Evolutionary conservation across 2,113 vertebrate species (phyloP).

Genomic region (Oryctolagus cuniculus): DNA sequence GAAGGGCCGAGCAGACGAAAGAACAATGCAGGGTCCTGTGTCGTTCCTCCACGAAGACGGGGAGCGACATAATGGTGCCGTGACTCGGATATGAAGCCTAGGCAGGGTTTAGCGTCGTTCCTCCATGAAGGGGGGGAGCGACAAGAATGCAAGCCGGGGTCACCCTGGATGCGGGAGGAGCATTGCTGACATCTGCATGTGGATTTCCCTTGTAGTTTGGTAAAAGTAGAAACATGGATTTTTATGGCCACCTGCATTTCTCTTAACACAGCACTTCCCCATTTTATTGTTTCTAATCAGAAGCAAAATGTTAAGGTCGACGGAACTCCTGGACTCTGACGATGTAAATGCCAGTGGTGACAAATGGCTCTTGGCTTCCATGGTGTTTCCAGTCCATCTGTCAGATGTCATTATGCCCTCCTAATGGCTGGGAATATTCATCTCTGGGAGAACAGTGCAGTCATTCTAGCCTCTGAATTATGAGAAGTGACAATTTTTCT

Average conservation of each 20-base stretch:
- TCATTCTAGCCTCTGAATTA: conserved; percentile 55
- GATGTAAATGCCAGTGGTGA: conserved; percentile 51
- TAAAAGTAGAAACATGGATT: not conserved
- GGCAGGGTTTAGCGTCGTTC: too few species aligned
- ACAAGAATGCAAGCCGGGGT: accelerated
- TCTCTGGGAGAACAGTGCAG: not conserved
- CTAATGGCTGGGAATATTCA: conserved; percentile 14
- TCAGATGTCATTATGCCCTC: conserved; percentile 55
- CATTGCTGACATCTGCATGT: accelerated
- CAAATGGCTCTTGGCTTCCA: conserved; percentile 24
- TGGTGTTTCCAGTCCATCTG: conserved; percentile 46
- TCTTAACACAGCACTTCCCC: not conserved
- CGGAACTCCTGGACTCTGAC: not conserved
- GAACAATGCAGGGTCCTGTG: too few species aligned
- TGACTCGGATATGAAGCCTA: too few species aligned
- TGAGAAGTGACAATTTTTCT: conserved; percentile 62
- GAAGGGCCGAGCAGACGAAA: too few species aligned
- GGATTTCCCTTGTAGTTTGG: not conserved
- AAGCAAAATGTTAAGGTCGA: conserved; percentile 39
- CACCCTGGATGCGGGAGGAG: accelerated
- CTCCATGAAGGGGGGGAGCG: too few species aligned
- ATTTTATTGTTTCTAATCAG: conserved; percentile 55
- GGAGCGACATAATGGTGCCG: too few species aligned
- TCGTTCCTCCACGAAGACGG: too few species aligned
- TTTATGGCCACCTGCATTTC: not conserved